phyloP scores from a whole-genome alignment of 2,888 invertebrate species.

The Sphaerophoria taeniata region DNA sequence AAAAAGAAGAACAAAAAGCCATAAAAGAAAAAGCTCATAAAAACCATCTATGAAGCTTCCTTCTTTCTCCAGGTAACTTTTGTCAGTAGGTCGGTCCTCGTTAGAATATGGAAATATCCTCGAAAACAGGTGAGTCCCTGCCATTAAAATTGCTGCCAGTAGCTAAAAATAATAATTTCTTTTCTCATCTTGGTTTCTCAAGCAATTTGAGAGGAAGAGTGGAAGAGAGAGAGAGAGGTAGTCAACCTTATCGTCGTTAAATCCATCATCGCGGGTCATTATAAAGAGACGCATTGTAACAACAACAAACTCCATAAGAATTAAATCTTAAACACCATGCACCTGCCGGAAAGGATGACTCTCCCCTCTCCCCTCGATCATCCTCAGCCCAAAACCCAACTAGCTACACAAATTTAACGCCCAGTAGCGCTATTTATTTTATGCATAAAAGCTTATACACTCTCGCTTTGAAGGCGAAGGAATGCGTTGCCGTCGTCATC shows the following conservation, averaged over 20 bases:
- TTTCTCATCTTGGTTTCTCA: conserved; percentile 1
- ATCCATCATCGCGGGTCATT: conserved; percentile 51
- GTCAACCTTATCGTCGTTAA: background rate
- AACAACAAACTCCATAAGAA: background rate
- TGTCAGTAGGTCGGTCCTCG: conserved; percentile 17
- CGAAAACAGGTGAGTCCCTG: conserved; percentile 21
- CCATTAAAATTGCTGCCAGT: conserved; percentile 36
- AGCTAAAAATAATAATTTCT: conserved; percentile 39
- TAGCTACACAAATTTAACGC: conserved; percentile 62
- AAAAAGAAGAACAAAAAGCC: conserved; percentile 1
- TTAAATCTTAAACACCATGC: conserved; percentile 35
- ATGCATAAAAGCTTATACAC: conserved; percentile 29
- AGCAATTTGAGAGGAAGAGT: no score
- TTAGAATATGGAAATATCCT: conserved; percentile 14
- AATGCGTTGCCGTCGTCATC: conserved; percentile 26
- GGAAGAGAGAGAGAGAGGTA: background rate
- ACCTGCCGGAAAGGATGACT: conserved; percentile 59
- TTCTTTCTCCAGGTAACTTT: background rate
- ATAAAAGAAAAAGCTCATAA: conserved; percentile 28
- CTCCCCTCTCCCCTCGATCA: conserved; percentile 53
- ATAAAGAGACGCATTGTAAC: conserved; percentile 20
- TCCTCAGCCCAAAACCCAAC: conserved; percentile 26
- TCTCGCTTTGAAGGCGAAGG: conserved; percentile 2
- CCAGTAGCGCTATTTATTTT: conserved; percentile 61
- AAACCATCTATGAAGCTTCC: background rate